Evolutionary conservation across 2,797 vertebrate genomes (phyloP).

Genomic region (Squalus acanthias): DNA sequence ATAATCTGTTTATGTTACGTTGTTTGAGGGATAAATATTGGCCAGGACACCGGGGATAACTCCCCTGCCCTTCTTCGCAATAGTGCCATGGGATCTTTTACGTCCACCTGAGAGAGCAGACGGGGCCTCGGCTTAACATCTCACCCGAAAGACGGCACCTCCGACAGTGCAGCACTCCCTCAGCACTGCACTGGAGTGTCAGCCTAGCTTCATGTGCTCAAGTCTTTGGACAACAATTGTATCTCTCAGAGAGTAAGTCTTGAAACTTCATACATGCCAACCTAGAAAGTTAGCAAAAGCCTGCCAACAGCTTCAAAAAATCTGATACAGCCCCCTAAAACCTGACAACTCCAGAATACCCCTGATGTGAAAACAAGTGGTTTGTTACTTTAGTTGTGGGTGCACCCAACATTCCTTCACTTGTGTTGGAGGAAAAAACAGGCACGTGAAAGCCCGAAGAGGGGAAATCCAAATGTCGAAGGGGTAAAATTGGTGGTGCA

Average conservation of each 20-base stretch:
- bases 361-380: neutral
- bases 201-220: too few species aligned
- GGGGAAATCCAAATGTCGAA: neutral
- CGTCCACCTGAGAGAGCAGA: too few species aligned
- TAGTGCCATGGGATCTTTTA: too few species aligned
- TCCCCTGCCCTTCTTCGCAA: too few species aligned
- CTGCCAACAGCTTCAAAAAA: neutral
- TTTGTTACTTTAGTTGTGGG: too few species aligned
- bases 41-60: too few species aligned
- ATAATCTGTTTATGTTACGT: too few species aligned
- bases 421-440: neutral
- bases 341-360: neutral
- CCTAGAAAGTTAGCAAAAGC: neutral
- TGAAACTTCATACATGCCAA: neutral
- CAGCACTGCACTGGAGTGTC: too few species aligned
- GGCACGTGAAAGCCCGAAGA: neutral
- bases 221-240: neutral
- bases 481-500: neutral
- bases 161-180: too few species aligned
- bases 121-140: too few species aligned
- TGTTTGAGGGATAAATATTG: too few species aligned
- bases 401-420: neutral
- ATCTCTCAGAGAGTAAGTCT: neutral
- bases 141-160: too few species aligned
- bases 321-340: neutral